Conservation (phyloP, 1,140 invertebrate genomes). For the Parasteatoda tepidariorum region DNA sequence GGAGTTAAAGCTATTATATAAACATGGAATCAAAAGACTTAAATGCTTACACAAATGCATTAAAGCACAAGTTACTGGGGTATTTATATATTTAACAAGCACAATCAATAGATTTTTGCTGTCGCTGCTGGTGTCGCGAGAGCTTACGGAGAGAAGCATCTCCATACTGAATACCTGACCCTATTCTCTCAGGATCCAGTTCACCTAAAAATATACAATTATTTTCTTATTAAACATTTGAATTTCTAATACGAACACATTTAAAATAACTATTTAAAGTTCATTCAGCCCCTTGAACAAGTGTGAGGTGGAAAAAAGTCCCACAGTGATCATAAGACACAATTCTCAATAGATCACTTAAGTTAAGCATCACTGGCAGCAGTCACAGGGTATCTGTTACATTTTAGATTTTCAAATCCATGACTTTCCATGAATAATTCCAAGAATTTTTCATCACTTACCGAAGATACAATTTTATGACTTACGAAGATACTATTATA, state of each 20-base stretch:
- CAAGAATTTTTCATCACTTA: no score
- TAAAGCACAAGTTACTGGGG: not conserved
- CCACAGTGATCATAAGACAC: no score
- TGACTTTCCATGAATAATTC: no score
- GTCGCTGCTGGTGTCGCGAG: conserved; percentile 67
- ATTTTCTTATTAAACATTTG: not conserved
- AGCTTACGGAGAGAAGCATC: conserved; percentile 71
- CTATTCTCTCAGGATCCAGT: conserved; percentile 83
- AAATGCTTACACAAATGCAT: not conserved
- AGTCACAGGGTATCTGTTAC: no score
- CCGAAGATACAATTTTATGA: no score
- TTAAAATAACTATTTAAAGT: conserved; percentile 4
- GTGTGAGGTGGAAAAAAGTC: not conserved
- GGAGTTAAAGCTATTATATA: not conserved
- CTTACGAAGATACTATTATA: no score
- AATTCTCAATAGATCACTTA: no score
- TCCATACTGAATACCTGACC: conserved; percentile 81
- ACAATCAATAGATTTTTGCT: conserved; percentile 68
- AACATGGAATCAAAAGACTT: not conserved
- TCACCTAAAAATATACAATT: conserved; percentile 72
- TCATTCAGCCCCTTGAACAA: not conserved
- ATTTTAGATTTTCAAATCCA: no score
- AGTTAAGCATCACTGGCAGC: no score
- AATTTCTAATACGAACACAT: conserved; percentile 6
- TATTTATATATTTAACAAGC: conserved; percentile 66